Base-by-base conservation (phyloP, 2,113 vertebrate genomes). In the Corythoichthys intestinalis region DNA sequence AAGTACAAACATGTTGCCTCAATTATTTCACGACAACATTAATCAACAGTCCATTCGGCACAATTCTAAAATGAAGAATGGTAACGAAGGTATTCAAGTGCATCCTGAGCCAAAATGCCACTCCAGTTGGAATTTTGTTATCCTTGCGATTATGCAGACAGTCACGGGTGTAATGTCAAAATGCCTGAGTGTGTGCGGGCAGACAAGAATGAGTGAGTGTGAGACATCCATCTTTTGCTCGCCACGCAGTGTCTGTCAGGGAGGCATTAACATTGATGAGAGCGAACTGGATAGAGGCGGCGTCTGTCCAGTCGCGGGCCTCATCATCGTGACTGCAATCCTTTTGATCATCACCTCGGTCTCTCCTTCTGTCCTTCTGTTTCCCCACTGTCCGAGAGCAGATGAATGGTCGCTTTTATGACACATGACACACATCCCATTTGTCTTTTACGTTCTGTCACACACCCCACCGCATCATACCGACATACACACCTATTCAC, bases 251-350 rank as follows among this genome's bases (percentile, higher is more conserved):
- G 73, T 79, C 70, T 83, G 73, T 84, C 58, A 65, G 70, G 37
- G 64, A 11, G 71, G 73, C 75, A 47, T 58, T 89, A 87, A 92
- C 78, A 69, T 35, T 88, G 88, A 91, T 88, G 87, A 81, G 84
- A 87, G 73, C 78, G 86, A 91, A 89, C 86, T 87, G 83, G 83
- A 85, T 79, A 78, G 74, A 86, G 78, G 78, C 81, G 67, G 72
- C 60, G 53, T 85, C 77, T 74, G 46, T 85, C 87, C 80, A 76
- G 81, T 84, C 74, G 71, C 76, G 78, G 41, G 72, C 72, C 70
- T 79, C 76, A 81, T 85, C 86, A 73, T 89, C 83, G 81, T 71
- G 78, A 74, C 71, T 81, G 66, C 78, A 76, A 72, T 83, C 86
- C 82, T 87, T 89, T 87, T 87, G 85, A 90, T 89, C 85, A 73